phyloP scores from a whole-genome alignment of 35 echinoderm and acorn worm species.

The Strongylocentrotus purpuratus region DNA sequence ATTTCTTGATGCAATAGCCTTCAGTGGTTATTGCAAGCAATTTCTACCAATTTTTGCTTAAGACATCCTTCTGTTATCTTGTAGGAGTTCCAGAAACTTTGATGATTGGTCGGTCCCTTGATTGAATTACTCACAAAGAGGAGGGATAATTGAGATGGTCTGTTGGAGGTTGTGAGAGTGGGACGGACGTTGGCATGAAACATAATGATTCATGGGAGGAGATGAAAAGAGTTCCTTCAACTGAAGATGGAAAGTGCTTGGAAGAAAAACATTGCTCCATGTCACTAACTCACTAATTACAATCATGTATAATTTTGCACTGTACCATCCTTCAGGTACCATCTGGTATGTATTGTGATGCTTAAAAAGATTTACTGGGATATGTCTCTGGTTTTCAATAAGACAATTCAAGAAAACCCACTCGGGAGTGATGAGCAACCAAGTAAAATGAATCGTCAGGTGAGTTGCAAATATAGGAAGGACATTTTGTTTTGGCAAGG shows the following conservation, averaged over 20 bases:
- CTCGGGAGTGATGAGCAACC: background rate
- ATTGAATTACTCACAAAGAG: slow-evolving; percentile 4
- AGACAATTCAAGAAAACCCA: background rate
- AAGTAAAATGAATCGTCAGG: background rate
- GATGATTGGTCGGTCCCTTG: background rate
- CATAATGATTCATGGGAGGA: background rate
- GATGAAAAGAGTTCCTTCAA: background rate
- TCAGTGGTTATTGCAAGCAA: background rate
- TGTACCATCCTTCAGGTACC: background rate
- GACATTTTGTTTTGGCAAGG: background rate
- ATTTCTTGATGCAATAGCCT: background rate
- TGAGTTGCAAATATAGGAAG: background rate
- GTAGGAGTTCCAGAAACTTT: background rate
- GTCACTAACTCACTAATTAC: background rate
- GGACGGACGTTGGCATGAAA: background rate
- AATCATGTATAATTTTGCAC: background rate
- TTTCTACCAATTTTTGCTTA: background rate
- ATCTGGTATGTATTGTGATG: background rate
- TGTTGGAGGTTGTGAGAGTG: background rate
- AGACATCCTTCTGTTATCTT: background rate
- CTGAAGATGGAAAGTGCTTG: background rate
- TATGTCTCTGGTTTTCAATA: background rate
- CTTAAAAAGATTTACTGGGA: background rate
- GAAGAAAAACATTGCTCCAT: background rate
- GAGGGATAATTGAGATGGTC: background rate